These are phyloP conservation scores for Plotosus lineatus DNA, from an alignment of 2,113 vertebrate genomes.

Conservation along the genomic window DNA sequence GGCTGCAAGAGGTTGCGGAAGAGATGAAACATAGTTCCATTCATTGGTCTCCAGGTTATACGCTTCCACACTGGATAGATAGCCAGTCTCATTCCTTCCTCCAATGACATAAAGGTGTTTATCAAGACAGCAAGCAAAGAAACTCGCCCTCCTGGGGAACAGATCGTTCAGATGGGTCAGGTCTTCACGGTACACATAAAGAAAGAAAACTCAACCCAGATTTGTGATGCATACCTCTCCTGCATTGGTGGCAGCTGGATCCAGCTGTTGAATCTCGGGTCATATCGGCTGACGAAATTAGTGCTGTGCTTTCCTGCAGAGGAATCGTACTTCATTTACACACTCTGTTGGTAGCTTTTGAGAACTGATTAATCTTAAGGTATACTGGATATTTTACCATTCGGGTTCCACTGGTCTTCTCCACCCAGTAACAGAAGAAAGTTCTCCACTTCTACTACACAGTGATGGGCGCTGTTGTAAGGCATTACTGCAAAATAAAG, in stretches of 20 bases:
- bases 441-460: constrained; percentile 98
- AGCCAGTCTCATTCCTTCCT: constrained; percentile 93
- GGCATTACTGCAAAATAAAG: constrained; percentile 88
- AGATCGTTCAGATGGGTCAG: constrained; percentile 56
- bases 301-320: constrained; percentile 96
- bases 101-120: constrained; percentile 97
- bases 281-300: constrained; percentile 97
- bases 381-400: constrained; percentile 75
- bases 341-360: not conserved
- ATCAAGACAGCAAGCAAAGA: constrained; percentile 95
- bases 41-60: constrained; percentile 97
- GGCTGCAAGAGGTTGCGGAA: constrained; percentile 93
- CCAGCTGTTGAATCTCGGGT: constrained; percentile 99
- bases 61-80: constrained; percentile 96
- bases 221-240: constrained; percentile 81
- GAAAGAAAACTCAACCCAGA: not conserved
- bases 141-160: constrained; percentile 91
- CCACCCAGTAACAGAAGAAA: constrained; percentile 95
- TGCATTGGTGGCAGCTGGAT: constrained; percentile 99
- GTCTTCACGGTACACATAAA: constrained; percentile 47
- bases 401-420: constrained; percentile 99
- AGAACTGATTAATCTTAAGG: not conserved
- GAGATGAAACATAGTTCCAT: constrained; percentile 93
- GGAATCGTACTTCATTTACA: not conserved
- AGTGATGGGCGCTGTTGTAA: constrained; percentile 99